A percentile compares a stretch with the other conserved stretches of the same genome.
These are phyloP conservation scores for Drosophila vallismaia DNA, from an alignment of 2,888 invertebrate genomes.

Conservation along the genomic window DNA sequence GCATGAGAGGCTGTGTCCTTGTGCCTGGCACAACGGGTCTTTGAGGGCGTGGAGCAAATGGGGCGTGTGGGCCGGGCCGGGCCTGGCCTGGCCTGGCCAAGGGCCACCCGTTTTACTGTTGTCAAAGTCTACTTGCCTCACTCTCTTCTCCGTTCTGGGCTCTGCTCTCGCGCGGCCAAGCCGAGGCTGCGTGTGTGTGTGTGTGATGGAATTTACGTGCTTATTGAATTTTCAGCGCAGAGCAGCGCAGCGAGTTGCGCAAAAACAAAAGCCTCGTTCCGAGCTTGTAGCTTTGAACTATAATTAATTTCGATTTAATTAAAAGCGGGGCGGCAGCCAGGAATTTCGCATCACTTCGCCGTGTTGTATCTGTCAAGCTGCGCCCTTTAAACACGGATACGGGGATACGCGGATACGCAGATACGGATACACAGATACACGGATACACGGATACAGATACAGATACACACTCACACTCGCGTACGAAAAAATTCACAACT, in stretches of 20 bases:
- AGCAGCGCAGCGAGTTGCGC: conserved; percentile 51
- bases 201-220: conserved; percentile 72
- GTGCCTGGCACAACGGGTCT: conserved; percentile 69
- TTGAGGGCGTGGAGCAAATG: conserved; percentile 1
- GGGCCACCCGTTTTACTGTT: conserved; percentile 67
- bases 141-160: conserved; percentile 9
- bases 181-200: conserved; percentile 27
- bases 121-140: conserved; percentile 73
- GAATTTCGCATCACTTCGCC: conserved; percentile 17
- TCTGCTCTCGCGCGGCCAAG: conserved; percentile 27
- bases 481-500: conserved; percentile 21
- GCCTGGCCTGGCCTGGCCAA: conserved; percentile 17
- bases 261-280: conserved; percentile 33
- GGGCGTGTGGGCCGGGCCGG: not conserved
- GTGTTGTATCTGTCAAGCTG: conserved; percentile 51
- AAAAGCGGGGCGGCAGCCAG: conserved; percentile 23
- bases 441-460: conserved; percentile 11
- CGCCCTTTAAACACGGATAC: conserved; percentile 66
- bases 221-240: conserved; percentile 72
- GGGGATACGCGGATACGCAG: conserved; percentile 8
- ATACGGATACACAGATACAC: conserved; percentile 41
- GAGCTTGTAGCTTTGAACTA: conserved; percentile 44
- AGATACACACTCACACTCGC: conserved; percentile 40
- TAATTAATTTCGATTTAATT: conserved; percentile 54
- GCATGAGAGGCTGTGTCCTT: conserved; percentile 64